phyloP scores from a whole-genome alignment of 2,888 invertebrate species.

The Melanophora roralis region DNA sequence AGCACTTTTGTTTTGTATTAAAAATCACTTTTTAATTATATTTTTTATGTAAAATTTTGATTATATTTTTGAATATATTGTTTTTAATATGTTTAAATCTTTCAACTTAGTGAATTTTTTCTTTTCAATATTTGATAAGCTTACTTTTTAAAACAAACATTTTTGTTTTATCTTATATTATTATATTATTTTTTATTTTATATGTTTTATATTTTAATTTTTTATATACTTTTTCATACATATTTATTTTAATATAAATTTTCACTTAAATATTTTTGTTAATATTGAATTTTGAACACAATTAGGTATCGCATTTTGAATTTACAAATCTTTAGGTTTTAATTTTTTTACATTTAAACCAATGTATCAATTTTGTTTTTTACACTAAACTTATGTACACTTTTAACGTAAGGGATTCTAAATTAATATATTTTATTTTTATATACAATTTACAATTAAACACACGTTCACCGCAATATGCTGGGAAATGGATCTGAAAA shows the following conservation, averaged over 20 bases:
- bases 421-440: conserved; percentile 31
- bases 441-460: conserved; percentile 65
- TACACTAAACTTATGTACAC: conserved; percentile 32
- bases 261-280: conserved; percentile 41
- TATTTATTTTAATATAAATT: conserved; percentile 28
- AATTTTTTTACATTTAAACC: conserved; percentile 34
- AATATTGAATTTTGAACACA: conserved; percentile 63
- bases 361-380: conserved; percentile 40
- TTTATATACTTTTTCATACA: conserved; percentile 1
- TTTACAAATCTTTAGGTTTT: conserved; percentile 62
- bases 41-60: too few relatives aligned
- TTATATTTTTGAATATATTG: too few relatives aligned
- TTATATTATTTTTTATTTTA: conserved; percentile 28
- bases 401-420: background rate
- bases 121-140: too few relatives aligned
- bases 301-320: conserved; percentile 63
- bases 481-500: conserved; percentile 51
- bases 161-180: background rate
- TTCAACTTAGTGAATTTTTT: background rate
- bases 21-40: background rate
- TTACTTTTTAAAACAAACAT: too few relatives aligned
- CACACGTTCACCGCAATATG: conserved; percentile 4
- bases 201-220: background rate
- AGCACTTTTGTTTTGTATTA: conserved; percentile 42
- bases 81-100: too few relatives aligned